phyloP scores from a whole-genome alignment of 2,113 vertebrate genomes.

The Piaya cayana region DNA sequence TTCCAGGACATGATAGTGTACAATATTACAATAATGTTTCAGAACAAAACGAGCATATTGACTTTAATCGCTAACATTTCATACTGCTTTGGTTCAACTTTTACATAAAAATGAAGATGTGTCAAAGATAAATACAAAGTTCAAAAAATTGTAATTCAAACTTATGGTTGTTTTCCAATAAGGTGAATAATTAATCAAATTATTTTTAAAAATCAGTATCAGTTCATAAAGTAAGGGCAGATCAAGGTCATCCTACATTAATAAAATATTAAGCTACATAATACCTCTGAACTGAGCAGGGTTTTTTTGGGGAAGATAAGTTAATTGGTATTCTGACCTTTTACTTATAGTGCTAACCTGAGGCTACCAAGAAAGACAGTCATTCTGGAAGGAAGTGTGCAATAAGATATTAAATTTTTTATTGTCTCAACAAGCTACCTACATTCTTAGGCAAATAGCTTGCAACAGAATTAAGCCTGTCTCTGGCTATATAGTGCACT shows the following conservation, averaged over 20 bases:
- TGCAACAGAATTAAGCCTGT: background rate
- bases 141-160: background rate
- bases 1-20: background rate
- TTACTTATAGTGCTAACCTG: conserved; percentile 6
- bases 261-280: conserved; percentile 28
- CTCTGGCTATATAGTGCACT: background rate
- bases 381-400: background rate
- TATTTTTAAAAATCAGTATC: background rate
- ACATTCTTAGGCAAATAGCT: background rate
- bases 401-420: conserved; percentile 12
- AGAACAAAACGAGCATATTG: background rate
- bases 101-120: background rate
- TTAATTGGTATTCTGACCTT: conserved; percentile 43
- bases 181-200: background rate
- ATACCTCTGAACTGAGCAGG: background rate
- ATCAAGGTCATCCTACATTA: background rate
- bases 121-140: background rate
- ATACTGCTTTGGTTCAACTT: background rate
- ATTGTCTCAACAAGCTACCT: background rate
- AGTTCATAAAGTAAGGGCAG: background rate
- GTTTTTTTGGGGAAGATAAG: background rate
- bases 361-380: background rate
- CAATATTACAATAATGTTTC: background rate
- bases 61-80: background rate
- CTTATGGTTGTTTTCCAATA: background rate